These are phyloP conservation scores for Nerophis ophidion DNA, from an alignment of 2,113 vertebrate species.

Conservation along the genomic window DNA sequence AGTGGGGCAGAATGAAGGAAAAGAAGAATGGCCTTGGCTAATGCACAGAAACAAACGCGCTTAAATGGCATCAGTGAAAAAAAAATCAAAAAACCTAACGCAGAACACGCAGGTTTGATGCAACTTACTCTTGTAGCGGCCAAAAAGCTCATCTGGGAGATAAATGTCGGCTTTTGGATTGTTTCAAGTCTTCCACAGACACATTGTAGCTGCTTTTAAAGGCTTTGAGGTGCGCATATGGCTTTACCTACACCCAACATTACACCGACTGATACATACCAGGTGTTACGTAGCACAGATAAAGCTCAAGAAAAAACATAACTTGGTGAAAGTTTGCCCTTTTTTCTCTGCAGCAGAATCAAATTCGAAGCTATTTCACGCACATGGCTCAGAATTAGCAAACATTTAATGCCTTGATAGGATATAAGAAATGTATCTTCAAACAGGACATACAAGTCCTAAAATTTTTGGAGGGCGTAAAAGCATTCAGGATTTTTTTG, in stretches of 20 bases:
- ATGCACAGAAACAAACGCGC: conserved; percentile 36
- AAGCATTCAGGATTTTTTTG: no score
- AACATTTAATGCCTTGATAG: no score
- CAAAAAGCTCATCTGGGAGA: conserved; percentile 54
- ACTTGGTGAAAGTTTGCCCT: conserved; percentile 10
- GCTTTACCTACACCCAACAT: conserved; percentile 51
- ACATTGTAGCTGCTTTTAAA: conserved; percentile 58
- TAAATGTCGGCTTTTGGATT: conserved; percentile 61
- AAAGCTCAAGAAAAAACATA: conserved; percentile 22
- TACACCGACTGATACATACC: conserved; percentile 66
- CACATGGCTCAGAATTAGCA: no score
- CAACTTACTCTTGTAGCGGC: conserved; percentile 53
- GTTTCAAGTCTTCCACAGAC: conserved; percentile 43
- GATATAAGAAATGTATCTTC: no score
- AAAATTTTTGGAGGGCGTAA: no score
- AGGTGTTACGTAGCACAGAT: conserved; percentile 56
- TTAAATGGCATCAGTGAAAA: conserved; percentile 54
- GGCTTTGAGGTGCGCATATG: conserved; percentile 56
- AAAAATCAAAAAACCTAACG: conserved; percentile 20
- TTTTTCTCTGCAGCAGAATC: conserved; percentile 31
- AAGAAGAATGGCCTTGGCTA: conserved; percentile 24
- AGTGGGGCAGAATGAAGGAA: conserved; percentile 12
- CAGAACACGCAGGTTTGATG: conserved; percentile 61
- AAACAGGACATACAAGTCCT: no score
- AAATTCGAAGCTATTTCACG: conserved; percentile 21